Evolutionary conservation across 2,888 invertebrate species (phyloP), one percentile per base, ranked within the genome.

Genomic region (Ectemnius continuus): DNA sequence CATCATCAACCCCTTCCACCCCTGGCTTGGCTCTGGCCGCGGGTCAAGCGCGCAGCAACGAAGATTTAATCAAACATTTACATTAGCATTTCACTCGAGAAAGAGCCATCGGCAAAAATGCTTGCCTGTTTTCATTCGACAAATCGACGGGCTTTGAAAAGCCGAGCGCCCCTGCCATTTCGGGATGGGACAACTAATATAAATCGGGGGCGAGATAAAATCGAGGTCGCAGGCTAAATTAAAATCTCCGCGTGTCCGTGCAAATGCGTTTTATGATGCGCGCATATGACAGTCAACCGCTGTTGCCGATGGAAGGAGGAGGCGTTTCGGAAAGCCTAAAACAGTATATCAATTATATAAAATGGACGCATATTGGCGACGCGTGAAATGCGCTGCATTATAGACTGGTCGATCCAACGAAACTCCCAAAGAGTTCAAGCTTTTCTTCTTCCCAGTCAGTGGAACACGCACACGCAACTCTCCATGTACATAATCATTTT

Each of bases 331-430:
- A 36, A 36, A 36, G 36, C 36, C 36, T 36, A 36, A 36, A 36
- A 36, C 36, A 36, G 52, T 14, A 13, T 52, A 52, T 52, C 52
- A 52, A 52, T 52, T 52, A 52, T 36, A 36, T 52, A 52, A 52
- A 52, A 52, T 52, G 52, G 52, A 52, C n/a, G 16, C 52, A 52
- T 36, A 36, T 36, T 8, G 8, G 6, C 16, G 52, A 52, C 2
- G 52, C 16, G 16, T 52, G 14, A 16, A 14, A 52, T 52, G 52
- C 52, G 13, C 46, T 61, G n/a, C 18, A n/a, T 23, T 18, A 26
- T 3, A 11, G 47, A 23, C 45, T 60, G 16, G 61, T 61, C 52
- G 60, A 16, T 52, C 16, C 16, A 14, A 13, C 16, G 52, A 52
- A 52, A 5, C 36, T 65, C 47, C 59, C 65, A 45, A 36, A 36